Percentiles rank a stretch among this genome's conserved stretches.
Conservation (phyloP, 2,113 vertebrate genomes). For the Cavia porcellus region DNA sequence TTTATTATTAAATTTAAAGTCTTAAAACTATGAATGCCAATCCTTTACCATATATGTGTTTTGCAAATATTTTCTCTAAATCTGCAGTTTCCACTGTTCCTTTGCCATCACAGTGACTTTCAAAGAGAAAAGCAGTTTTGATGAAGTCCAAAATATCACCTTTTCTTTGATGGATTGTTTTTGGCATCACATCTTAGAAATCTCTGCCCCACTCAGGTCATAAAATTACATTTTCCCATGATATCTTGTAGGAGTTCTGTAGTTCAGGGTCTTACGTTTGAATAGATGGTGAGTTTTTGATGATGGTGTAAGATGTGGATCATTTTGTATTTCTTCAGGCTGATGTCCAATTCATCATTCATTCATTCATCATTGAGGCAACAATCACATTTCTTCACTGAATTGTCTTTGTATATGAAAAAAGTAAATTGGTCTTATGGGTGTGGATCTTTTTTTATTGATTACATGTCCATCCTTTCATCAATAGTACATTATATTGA, state of each 20-base stretch:
- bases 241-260: neutral
- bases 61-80: neutral
- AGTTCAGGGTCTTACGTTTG: neutral
- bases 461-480: neutral
- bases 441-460: neutral
- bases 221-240: neutral
- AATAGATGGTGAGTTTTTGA: neutral
- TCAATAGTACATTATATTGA: neutral
- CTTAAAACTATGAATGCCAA: neutral
- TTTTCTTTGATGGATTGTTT: neutral
- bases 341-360: neutral
- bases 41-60: neutral
- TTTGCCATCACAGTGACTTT: neutral
- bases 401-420: neutral
- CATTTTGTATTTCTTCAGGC: neutral
- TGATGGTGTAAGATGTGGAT: neutral
- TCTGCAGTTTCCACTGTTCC: neutral
- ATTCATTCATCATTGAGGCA: neutral
- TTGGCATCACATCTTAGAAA: neutral
- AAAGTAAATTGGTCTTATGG: neutral
- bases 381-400: neutral
- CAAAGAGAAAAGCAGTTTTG: neutral
- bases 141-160: neutral
- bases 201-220: neutral
- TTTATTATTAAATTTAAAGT: neutral